Conservation (phyloP, 2,797 vertebrate genomes). For the Hydrolagus colliei region DNA sequence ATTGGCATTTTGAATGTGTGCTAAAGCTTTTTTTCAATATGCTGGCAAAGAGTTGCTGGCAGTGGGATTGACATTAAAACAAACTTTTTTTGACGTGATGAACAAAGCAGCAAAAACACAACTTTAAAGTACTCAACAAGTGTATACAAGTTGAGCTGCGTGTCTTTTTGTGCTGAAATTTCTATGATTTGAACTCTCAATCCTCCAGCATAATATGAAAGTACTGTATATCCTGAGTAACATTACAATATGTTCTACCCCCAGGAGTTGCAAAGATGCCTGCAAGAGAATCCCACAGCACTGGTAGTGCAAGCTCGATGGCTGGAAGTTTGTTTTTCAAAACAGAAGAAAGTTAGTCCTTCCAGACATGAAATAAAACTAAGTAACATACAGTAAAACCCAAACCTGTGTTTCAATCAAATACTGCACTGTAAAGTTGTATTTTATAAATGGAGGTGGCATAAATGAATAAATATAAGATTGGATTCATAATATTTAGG, state of each 20-base stretch:
- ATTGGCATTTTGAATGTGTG: no score
- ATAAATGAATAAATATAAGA: neutral
- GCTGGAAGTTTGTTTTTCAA: conserved; percentile 63
- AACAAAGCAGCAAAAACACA: no score
- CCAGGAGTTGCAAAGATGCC: conserved; percentile 57
- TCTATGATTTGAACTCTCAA: no score
- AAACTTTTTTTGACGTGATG: no score
- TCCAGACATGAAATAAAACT: conserved; percentile 45
- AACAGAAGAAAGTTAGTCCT: conserved; percentile 49
- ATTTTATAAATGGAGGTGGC: neutral
- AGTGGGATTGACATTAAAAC: no score
- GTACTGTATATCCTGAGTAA: neutral
- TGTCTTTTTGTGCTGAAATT: no score
- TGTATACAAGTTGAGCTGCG: no score
- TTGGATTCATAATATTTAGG: neutral
- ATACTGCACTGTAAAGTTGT: neutral
- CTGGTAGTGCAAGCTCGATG: conserved; percentile 54
- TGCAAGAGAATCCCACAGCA: conserved; percentile 43
- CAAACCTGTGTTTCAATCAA: neutral
- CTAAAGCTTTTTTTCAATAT: no score
- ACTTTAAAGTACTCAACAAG: no score
- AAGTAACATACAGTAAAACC: neutral
- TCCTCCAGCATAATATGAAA: neutral
- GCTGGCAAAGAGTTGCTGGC: no score
- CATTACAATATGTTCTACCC: conserved; percentile 6